Percentiles rank a stretch among this genome's conserved stretches.
Conservation (phyloP, 2,888 invertebrate species). For the Eupsilia transversa region DNA sequence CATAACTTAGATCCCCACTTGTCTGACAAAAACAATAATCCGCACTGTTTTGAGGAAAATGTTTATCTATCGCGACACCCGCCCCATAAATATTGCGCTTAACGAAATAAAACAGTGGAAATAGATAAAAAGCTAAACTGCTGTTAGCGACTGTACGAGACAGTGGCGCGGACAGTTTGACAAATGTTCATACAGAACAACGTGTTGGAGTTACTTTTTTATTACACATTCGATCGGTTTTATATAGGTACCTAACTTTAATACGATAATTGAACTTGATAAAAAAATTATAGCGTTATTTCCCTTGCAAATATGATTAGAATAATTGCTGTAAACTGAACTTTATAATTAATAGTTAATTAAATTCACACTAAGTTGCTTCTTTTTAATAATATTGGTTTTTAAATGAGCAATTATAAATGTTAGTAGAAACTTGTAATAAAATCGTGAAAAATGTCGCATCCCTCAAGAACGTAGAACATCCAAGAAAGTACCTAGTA, state of each 20-base stretch:
- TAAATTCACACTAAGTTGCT: constrained; percentile 1
- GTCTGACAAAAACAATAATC: constrained; percentile 88
- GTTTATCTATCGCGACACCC: constrained; percentile 88
- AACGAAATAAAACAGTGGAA: constrained; percentile 86
- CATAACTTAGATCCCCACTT: constrained; percentile 85
- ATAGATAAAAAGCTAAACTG: constrained; percentile 86
- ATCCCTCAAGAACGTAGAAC: background rate
- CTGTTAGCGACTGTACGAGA: constrained; percentile 76
- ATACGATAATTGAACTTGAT: constrained; percentile 26
- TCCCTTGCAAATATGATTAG: constrained; percentile 29
- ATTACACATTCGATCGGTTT: constrained; percentile 45
- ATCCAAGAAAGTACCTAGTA: background rate
- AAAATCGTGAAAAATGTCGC: background rate
- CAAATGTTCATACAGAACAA: constrained; percentile 70
- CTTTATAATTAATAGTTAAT: constrained; percentile 18
- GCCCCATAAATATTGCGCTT: constrained; percentile 86
- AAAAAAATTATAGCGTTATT: constrained; percentile 23
- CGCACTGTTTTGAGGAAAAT: constrained; percentile 85
- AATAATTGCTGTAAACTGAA: constrained; percentile 16
- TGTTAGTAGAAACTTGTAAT: background rate
- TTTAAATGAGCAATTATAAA: background rate
- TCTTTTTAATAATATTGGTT: background rate
- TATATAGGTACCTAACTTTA: constrained; percentile 20
- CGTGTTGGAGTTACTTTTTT: constrained; percentile 50
- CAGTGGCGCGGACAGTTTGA: constrained; percentile 80